Conservation (phyloP, 2,888 invertebrate genomes). For the Thereva nobilitata region DNA sequence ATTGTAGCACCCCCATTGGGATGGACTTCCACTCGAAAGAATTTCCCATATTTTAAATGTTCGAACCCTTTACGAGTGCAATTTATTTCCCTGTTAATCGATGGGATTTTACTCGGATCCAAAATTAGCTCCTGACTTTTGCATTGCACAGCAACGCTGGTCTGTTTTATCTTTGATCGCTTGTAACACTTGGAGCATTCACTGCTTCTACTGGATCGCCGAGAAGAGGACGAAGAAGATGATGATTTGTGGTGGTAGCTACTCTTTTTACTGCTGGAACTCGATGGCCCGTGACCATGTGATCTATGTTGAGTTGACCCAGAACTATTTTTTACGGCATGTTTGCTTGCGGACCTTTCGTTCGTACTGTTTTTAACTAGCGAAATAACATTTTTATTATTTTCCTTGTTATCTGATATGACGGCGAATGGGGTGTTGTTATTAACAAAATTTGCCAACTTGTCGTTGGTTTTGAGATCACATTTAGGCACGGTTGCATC, state of each 20-base stretch:
- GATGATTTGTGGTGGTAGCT: slow-evolving; percentile 45
- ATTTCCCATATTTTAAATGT: slow-evolving; percentile 67
- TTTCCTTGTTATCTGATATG: slow-evolving; percentile 41
- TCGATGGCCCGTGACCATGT: slow-evolving; percentile 43
- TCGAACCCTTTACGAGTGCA: slow-evolving; percentile 48
- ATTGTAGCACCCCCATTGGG: slow-evolving; percentile 94
- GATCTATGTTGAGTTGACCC: slow-evolving; percentile 37
- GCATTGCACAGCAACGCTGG: slow-evolving; percentile 75
- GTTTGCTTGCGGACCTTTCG: slow-evolving; percentile 5
- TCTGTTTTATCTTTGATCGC: slow-evolving; percentile 70
- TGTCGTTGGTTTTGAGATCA: slow-evolving; percentile 38
- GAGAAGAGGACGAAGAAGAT: slow-evolving; percentile 44
- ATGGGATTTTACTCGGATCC: slow-evolving; percentile 35
- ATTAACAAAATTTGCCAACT: slow-evolving; percentile 22
- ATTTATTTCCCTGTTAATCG: slow-evolving; percentile 41
- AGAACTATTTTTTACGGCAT: background rate
- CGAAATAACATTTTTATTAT: slow-evolving; percentile 12
- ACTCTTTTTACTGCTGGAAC: slow-evolving; percentile 38
- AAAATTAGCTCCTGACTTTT: slow-evolving; percentile 46
- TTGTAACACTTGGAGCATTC: slow-evolving; percentile 70
- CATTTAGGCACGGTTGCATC: slow-evolving; percentile 39
- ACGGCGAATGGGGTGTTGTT: slow-evolving; percentile 26
- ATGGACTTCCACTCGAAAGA: slow-evolving; percentile 87
- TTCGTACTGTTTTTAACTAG: slow-evolving; percentile 1
- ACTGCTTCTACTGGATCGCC: slow-evolving; percentile 49